Base-by-base conservation (phyloP, 2,797 vertebrate species). In the Chelon auratus region DNA sequence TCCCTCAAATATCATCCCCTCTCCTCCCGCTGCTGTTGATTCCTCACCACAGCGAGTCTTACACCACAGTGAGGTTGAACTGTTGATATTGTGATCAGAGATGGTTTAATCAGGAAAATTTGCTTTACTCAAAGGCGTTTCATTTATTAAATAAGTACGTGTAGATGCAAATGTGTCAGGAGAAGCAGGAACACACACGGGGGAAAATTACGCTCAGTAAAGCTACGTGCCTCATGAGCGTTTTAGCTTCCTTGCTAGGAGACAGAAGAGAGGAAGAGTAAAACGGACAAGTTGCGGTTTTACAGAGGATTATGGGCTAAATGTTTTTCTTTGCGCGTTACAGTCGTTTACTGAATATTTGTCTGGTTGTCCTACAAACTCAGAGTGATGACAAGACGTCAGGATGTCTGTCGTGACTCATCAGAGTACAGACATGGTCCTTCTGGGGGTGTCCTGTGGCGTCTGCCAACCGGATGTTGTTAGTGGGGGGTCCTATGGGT, bases 21-120 rank as follows among this genome's bases (percentile, higher is more conserved):
- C 15, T 48, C 18, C 18, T 18, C 43, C 61, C 62, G 50, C 71
- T 71, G 78, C 68, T 68, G 43, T n/a, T 54, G 53, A 65, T 57
- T 79, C 67, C 33, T 70, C 54, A 54, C 47, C 26, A n/a, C 14
- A 65, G 37, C 55, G 33, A 22, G 18, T 54, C 53, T 60, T 20
- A 51, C 37, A 55, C 0, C 15, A 54, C 1, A 70, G 26, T 63
- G 54, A 26, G 30, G 48, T 12, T 37, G 33, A 48, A 43, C 30
- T 0, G 3, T 3, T 24, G 22, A 20, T 30, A 57, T 24, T 51
- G n/a, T 17, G 55, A 47, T 58, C 33, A 24, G 39, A 3, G 24
- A 26, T 53, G 18, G n/a, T 20, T 22, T 12, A 11, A 76, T 20
- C 45, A 33, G 30, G 30, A 33, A 33, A 7, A 5, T 33, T 8